A percentile compares a stretch with the other conserved stretches of the same genome.
Evolutionary conservation across 2,888 invertebrate genomes (phyloP).

Genomic region (Drosophila mettleri): DNA sequence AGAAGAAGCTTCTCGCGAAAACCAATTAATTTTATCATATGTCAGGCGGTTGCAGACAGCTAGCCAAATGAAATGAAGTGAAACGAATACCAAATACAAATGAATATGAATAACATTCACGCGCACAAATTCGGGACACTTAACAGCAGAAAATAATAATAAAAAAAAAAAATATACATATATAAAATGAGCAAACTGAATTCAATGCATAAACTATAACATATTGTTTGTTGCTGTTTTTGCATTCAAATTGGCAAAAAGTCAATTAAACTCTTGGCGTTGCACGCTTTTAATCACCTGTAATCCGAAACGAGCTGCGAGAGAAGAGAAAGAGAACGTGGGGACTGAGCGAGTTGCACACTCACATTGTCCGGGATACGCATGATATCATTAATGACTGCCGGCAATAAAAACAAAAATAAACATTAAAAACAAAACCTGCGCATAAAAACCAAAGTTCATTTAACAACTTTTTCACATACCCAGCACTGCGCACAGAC

Average conservation of each 20-base stretch:
- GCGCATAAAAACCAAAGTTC: constrained; percentile 15
- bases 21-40: constrained; percentile 67
- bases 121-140: constrained; percentile 23
- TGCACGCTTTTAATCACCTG: constrained; percentile 69
- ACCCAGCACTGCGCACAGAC: constrained; percentile 12
- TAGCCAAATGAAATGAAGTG: constrained; percentile 45
- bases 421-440: constrained; percentile 23
- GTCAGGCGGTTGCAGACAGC: constrained; percentile 39
- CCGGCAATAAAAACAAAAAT: background rate
- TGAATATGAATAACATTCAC: constrained; percentile 65
- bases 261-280: constrained; percentile 62
- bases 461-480: constrained; percentile 34
- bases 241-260: constrained; percentile 61
- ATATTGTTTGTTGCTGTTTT: constrained; percentile 33
- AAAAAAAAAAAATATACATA: background rate
- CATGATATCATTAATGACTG: constrained; percentile 43
- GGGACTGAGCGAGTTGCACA: background rate
- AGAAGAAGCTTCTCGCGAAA: constrained; percentile 40
- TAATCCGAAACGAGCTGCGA: constrained; percentile 52
- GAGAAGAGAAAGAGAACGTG: background rate
- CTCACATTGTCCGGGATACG: constrained; percentile 11
- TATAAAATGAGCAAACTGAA: background rate
- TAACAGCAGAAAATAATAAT: constrained; percentile 8
- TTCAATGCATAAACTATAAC: constrained; percentile 11
- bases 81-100: constrained; percentile 43